Percentiles rank a stretch among this genome's conserved stretches.
These are phyloP conservation scores for Boulengeromyrus knoepffleri DNA, from an alignment of 2,113 vertebrate genomes.

Conservation along the genomic window DNA sequence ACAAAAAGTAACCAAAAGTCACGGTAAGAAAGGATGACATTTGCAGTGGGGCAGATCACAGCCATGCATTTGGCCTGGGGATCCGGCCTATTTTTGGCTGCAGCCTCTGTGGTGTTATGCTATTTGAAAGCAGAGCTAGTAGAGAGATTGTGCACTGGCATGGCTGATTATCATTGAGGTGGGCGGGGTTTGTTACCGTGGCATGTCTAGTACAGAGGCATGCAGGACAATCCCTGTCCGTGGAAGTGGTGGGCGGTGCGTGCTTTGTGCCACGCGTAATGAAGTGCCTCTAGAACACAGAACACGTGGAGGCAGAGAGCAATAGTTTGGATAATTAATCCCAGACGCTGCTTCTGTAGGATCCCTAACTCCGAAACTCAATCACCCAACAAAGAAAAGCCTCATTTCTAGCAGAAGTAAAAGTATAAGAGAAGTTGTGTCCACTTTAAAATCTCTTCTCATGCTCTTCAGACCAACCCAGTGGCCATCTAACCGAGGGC, in stretches of 20 bases:
- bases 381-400: neutral
- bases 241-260: neutral
- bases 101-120: constrained; percentile 1
- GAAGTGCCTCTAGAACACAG: neutral
- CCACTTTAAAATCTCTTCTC: neutral
- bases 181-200: neutral
- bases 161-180: neutral
- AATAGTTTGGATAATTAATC: neutral
- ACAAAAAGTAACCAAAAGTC: neutral
- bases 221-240: neutral
- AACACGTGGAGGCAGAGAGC: neutral
- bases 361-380: neutral
- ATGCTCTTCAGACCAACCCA: neutral
- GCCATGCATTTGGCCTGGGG: neutral
- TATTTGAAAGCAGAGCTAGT: constrained; percentile 7
- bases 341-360: neutral
- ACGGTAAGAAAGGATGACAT: neutral
- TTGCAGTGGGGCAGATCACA: neutral
- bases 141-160: neutral
- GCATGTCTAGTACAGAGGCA: neutral
- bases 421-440: neutral
- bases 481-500: neutral
- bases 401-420: neutral
- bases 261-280: neutral
- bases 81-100: constrained; percentile 13